Evolutionary conservation across 2,888 invertebrate genomes (phyloP), one percentile per base, ranked within the genome.

Genomic region (Erpobdella octoculata): DNA sequence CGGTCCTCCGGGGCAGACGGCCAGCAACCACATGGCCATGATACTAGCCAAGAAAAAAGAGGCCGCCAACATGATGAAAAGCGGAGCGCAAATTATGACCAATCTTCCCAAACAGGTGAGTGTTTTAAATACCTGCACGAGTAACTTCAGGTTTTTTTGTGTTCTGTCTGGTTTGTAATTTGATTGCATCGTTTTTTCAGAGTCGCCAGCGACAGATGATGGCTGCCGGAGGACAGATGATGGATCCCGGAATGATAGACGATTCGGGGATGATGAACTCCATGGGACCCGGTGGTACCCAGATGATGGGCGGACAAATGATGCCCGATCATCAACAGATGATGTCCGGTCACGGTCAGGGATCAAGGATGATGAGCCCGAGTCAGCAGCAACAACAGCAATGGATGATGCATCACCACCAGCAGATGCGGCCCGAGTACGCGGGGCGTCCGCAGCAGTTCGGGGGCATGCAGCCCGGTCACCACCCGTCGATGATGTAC

Each of bases 1-100:
- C 12, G 48, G 62, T 6, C 53, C 48, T 21, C 12, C 65, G 2
- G 59, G 37, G 6, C 37, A 35, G 0, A 12, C 62, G 3, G 68
- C 69, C 6, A 61, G 62, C 38, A 72, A 72, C 31, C 72, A 72
- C 46, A 62, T 69, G 48, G 72, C 72, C 12, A 36, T 72, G 68
- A 28, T 72, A 35, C 35, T 72, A 41, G 72, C 69, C 18, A 69
- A 68, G 69, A 48, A 67, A 37, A 72, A 72, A 37, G 72, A 72
- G 35, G 71, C 59, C n/a, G 59, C 35, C n/a, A 68, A 36, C 46
- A 66, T 72, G 41, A 37, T 68, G 35, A 72, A 72, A 62, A 35
- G 46, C 28, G 69, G 46, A 25, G 33, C 68, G 2, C 72, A 68
- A 21, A 28, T 72, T 21, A 72, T 72, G 72, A 33, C 71, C 2